Conservation (phyloP, 2,888 invertebrate species). For the Tetheella fluctuosa region DNA sequence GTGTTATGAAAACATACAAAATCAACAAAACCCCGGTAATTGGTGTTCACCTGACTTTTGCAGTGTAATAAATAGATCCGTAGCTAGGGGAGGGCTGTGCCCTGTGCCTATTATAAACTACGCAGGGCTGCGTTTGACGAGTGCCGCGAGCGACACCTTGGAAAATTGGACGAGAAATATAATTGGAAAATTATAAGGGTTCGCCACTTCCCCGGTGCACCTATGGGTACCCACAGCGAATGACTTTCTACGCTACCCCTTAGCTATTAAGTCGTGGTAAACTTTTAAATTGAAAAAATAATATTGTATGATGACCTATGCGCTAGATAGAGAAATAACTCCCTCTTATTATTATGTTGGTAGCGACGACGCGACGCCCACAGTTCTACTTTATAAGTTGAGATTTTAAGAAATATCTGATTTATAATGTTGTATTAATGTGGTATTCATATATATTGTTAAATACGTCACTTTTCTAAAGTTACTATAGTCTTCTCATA, state of each 20-base stretch:
- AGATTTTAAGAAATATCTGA: neutral
- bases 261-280: slow-evolving; percentile 18
- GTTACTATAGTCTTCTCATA: no score
- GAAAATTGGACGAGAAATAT: slow-evolving; percentile 84
- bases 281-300: slow-evolving; percentile 47
- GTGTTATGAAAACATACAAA: slow-evolving; percentile 4
- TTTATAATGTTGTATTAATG: no score
- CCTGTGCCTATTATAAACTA: slow-evolving; percentile 43
- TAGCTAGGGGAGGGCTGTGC: slow-evolving; percentile 25
- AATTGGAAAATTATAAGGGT: slow-evolving; percentile 83
- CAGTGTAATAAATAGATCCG: slow-evolving; percentile 51
- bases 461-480: neutral
- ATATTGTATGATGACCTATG: slow-evolving; percentile 1
- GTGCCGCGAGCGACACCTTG: slow-evolving; percentile 81
- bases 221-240: slow-evolving; percentile 40
- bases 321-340: neutral
- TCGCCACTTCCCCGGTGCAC: slow-evolving; percentile 65
- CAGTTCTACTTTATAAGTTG: neutral
- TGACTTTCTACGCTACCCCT: slow-evolving; percentile 43
- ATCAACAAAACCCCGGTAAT: slow-evolving; percentile 37
- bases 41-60: slow-evolving; percentile 58
- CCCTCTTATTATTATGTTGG: neutral
- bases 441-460: neutral
- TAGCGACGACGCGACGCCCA: neutral
- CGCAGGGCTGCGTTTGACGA: slow-evolving; percentile 79